A percentile compares a stretch with the other conserved stretches of the same genome.
These are phyloP conservation scores for Tholera decimalis DNA, from an alignment of 2,888 invertebrate species.

Conservation along the genomic window DNA sequence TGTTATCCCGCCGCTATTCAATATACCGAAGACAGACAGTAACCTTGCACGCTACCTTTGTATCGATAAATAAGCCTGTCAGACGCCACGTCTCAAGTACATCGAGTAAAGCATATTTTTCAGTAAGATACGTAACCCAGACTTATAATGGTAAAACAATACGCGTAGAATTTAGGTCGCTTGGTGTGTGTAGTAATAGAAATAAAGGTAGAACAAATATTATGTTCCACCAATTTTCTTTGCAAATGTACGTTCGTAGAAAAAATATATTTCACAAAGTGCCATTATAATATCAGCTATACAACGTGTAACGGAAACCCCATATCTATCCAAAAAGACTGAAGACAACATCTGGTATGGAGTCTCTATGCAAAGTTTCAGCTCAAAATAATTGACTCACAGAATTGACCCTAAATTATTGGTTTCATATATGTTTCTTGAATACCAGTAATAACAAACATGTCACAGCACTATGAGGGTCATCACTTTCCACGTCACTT, in stretches of 20 bases:
- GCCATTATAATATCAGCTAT: too few relatives aligned
- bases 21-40: conserved; percentile 35
- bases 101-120: conserved; percentile 32
- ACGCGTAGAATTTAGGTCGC: not conserved
- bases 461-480: too few relatives aligned
- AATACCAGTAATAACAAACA: too few relatives aligned
- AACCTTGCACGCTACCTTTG: conserved; percentile 44
- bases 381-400: too few relatives aligned
- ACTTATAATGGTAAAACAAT: conserved; percentile 23
- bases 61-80: conserved; percentile 60
- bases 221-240: too few relatives aligned
- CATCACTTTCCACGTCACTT: too few relatives aligned
- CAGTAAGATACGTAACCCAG: conserved; percentile 22
- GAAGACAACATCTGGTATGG: too few relatives aligned
- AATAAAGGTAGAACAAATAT: not conserved
- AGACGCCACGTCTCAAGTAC: conserved; percentile 3
- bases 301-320: too few relatives aligned
- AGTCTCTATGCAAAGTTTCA: too few relatives aligned
- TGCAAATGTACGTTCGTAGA: not conserved
- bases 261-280: not conserved
- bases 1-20: conserved; percentile 27
- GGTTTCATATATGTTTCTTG: too few relatives aligned
- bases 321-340: too few relatives aligned
- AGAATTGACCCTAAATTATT: too few relatives aligned
- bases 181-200: not conserved